Evolutionary conservation across 2,888 invertebrate genomes (phyloP).

Genomic region (Glyphotaelius pellucidus): DNA sequence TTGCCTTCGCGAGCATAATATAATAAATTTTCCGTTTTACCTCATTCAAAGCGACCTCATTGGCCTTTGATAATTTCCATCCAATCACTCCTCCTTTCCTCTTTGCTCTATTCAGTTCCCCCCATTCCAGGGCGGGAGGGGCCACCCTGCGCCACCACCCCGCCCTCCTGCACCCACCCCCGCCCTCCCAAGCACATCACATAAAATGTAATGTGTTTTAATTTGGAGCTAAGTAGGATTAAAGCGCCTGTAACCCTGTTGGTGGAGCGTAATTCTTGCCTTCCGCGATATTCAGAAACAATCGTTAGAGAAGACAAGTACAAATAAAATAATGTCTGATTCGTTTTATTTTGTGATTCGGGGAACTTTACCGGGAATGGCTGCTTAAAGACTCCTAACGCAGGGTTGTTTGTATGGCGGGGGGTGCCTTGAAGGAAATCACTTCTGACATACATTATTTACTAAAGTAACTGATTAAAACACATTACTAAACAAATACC

Average conservation of each 20-base stretch:
- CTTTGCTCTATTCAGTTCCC: not conserved
- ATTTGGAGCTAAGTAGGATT: conserved; percentile 62
- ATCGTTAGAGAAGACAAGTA: conserved; percentile 40
- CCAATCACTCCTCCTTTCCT: conserved; percentile 55
- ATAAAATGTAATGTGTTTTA: conserved; percentile 64
- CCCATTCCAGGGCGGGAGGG: not conserved
- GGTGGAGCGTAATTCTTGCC: conserved; percentile 48
- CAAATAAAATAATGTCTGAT: conserved; percentile 48
- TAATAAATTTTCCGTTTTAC: conserved; percentile 29
- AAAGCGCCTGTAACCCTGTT: conserved; percentile 40
- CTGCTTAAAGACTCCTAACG: not conserved
- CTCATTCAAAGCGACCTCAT: conserved; percentile 46
- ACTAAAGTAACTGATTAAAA: conserved; percentile 4
- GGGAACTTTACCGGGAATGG: not conserved
- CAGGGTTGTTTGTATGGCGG: not conserved
- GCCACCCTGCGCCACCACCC: conserved; percentile 16
- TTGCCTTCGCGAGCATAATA: not conserved
- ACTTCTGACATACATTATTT: not conserved
- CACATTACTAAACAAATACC: not conserved
- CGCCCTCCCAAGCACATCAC: conserved; percentile 44
- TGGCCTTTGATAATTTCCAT: conserved; percentile 60
- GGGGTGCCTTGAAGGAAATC: conserved; percentile 23
- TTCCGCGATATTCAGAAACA: conserved; percentile 51
- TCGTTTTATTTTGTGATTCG: conserved; percentile 36
- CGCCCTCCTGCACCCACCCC: not conserved